phyloP scores from a whole-genome alignment of 2,888 invertebrate genomes.

The Sturmia bella region DNA sequence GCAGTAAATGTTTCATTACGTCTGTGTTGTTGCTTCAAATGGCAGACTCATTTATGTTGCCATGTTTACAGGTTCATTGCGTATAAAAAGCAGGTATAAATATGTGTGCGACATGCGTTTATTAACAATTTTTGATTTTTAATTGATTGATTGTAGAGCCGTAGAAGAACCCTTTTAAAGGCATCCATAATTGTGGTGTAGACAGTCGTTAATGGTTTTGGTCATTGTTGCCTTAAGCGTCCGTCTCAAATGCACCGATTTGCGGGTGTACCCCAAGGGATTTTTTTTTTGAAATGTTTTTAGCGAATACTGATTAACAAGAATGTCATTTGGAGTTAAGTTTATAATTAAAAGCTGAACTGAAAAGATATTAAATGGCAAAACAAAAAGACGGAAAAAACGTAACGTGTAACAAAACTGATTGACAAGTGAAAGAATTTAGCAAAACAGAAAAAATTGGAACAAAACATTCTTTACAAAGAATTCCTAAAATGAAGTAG shows the following conservation, averaged over 20 bases:
- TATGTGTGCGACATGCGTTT: constrained; percentile 33
- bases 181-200: constrained; percentile 29
- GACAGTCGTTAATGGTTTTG: constrained; percentile 17
- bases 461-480: no score
- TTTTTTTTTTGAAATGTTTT: constrained; percentile 2
- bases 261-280: constrained; percentile 55
- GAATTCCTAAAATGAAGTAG: no score
- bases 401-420: background rate
- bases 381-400: background rate
- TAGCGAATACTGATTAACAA: background rate
- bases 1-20: background rate
- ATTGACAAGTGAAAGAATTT: no score
- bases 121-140: constrained; percentile 57
- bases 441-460: no score
- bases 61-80: constrained; percentile 45
- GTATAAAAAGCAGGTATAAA: background rate
- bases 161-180: constrained; percentile 48
- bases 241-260: constrained; percentile 16
- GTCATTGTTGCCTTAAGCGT: constrained; percentile 12
- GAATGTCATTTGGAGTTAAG: constrained; percentile 34
- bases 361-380: background rate
- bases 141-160: constrained; percentile 57
- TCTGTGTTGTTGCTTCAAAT: constrained; percentile 28
- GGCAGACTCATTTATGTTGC: constrained; percentile 24
- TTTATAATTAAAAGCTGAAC: constrained; percentile 29